A percentile compares a stretch with the other conserved stretches of the same genome.
Evolutionary conservation across 2,888 invertebrate species (phyloP).

Genomic region (Yponomeuta evonymella): DNA sequence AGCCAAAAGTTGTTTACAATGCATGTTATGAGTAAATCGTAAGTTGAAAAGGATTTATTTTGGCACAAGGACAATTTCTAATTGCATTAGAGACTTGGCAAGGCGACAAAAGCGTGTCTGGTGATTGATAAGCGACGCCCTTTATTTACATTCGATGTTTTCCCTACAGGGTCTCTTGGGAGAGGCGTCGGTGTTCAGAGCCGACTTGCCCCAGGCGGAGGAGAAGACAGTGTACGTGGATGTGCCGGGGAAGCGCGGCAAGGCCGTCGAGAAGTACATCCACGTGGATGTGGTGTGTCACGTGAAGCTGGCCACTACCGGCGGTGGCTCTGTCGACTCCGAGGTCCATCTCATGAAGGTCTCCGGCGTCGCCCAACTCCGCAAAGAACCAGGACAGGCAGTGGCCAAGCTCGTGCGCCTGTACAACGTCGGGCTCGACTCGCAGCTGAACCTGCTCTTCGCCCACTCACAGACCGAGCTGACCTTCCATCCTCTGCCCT

Average conservation of each 20-base stretch:
- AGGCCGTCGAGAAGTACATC: constrained; percentile 78
- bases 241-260: constrained; percentile 59
- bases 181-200: constrained; percentile 80
- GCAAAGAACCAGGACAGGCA: constrained; percentile 75
- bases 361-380: constrained; percentile 79
- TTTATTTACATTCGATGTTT: not conserved
- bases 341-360: constrained; percentile 80
- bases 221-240: constrained; percentile 77
- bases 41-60: constrained; percentile 33
- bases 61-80: constrained; percentile 42
- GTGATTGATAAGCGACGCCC: not conserved
- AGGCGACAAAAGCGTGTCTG: not conserved
- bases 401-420: constrained; percentile 76
- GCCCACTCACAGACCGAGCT: constrained; percentile 80
- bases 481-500: constrained; percentile 77
- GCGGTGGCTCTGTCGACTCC: constrained; percentile 73
- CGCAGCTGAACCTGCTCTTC: constrained; percentile 80
- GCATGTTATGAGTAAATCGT: constrained; percentile 29
- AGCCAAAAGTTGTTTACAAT: constrained; percentile 34
- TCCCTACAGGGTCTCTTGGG: constrained; percentile 69
- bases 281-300: constrained; percentile 82
- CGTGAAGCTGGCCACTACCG: constrained; percentile 76
- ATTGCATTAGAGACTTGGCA: constrained; percentile 30
- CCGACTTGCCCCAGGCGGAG: constrained; percentile 81
- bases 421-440: constrained; percentile 81